Percentiles rank a stretch among this genome's conserved stretches.
Evolutionary conservation across 2,797 vertebrate species (phyloP).

Genomic region (Neosalanx taihuensis): DNA sequence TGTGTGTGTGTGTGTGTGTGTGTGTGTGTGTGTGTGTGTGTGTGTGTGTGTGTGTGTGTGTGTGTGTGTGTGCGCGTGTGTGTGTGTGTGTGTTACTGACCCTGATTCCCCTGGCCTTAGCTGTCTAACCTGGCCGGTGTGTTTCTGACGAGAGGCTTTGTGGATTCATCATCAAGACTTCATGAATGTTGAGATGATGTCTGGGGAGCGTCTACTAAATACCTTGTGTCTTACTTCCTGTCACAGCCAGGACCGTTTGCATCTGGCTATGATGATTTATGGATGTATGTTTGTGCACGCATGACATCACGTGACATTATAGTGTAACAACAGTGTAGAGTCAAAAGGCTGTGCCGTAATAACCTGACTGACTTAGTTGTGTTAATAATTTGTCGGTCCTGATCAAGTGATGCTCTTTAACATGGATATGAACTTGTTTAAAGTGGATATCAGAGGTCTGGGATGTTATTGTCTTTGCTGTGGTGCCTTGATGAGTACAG

Average conservation of each 20-base stretch:
- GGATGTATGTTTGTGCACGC: neutral
- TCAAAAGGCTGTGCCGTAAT: neutral
- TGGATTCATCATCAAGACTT: slow-evolving; percentile 5
- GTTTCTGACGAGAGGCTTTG: slow-evolving; percentile 11
- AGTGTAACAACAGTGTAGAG: neutral
- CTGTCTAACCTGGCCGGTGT: slow-evolving; percentile 3
- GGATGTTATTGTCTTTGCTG: neutral
- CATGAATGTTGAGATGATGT: slow-evolving; percentile 40
- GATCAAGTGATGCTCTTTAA: neutral
- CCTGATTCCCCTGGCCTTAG: slow-evolving; percentile 19
- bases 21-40: no score
- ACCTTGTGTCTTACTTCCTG: neutral
- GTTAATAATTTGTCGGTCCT: neutral
- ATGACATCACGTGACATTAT: neutral
- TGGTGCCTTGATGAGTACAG: slow-evolving; percentile 3
- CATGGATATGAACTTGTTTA: neutral
- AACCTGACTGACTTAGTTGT: neutral
- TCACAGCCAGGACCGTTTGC: neutral
- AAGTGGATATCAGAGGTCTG: neutral
- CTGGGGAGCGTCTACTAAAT: neutral
- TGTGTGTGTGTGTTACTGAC: neutral
- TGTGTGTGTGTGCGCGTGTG: neutral
- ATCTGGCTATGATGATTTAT: neutral
- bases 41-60: no score
- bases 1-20: no score